Base-by-base conservation (phyloP, 1,140 invertebrate species). In the Drosophila kurseongensis region DNA sequence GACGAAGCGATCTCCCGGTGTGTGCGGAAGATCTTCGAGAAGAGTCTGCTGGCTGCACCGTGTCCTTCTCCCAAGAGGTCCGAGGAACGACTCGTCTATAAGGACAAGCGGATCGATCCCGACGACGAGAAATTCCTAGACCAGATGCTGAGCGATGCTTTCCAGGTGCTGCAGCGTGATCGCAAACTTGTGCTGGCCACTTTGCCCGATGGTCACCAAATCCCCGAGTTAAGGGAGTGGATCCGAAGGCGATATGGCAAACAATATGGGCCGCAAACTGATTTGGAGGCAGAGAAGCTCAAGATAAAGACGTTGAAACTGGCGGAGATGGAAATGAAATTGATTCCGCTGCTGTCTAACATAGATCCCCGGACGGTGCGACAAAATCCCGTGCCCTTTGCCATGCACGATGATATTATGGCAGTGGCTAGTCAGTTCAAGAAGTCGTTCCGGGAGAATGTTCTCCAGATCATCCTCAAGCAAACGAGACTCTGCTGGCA, bases 201-300 rank as follows among this genome's bases (percentile, higher is more conserved):
- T 1, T 23, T 72, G 0, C 47, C 23, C 54, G 23, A 72, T 6
- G 54, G 45, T 5, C 62, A 72, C 23, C 45, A 67, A 13, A 5
- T 72, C 1, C 61, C 68, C 0, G 62, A 66, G 8, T 4, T 72
- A 4, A 45, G 54, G 0, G 69, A 73, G 18, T 73, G 69, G 69
- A 51, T 59, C 3, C 36, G 41, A 13, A 14, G 54, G n/a, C 40
- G 47, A 0, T 66, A 40, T 18, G 62, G 68, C 12, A 72, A 72
- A 4, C 62, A 48, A 23, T 73, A 67, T 36, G 29, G 38, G 2
- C 35, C 38, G 0, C 16, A 13, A 16, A 27, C 45, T 5, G 4
- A 27, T 0, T 8, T 8, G 23, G n/a, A 40, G n/a, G 3, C n/a
- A 1, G 5, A 48, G 2, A 9, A 5, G 18, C 8, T 13, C 5